Base-by-base conservation (phyloP, 2,113 vertebrate species). In the Leptocoma aspasia region DNA sequence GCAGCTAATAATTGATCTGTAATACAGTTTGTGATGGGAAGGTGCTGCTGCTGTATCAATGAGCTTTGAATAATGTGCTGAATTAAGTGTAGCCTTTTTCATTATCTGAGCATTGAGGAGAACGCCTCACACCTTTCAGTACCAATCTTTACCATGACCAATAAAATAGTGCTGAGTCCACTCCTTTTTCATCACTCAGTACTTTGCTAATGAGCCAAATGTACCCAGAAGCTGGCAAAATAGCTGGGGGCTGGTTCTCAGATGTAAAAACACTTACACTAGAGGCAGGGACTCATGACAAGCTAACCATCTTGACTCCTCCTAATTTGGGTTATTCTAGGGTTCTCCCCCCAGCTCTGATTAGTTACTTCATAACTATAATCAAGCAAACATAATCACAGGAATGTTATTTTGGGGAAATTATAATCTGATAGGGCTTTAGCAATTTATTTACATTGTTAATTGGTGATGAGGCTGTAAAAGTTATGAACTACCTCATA, bases 361-460 rank as follows among this genome's bases (percentile, higher is more conserved):
- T 92, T 65, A 69, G 54, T 85, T 93, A 73, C 66, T 93, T 90
- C 49, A 22, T 59, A 84, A 81, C 82, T 82, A 30, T 88, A 83
- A 94, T 92, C 75, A 82, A 8, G 24, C 72, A 90, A 87, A 53
- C 44, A 45, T 88, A 92, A 95, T 94, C 70, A 86, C 53, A 84
- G 69, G 61, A 76, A 57, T 61, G 75, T 77, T 93, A 66, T 94
- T 94, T 96, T 54, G 6, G 23, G 65, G 47, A 70, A 80, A 66
- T 66, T 63, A 71, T 77, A 93, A 88, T 93, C 71, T 75, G 71
- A 64, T 78, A 81, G 68, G 64, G 19, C 37, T 88, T 54, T 52
- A 93, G 85, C 86, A 85, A 83, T 93, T 68, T 90, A 70, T 94
- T 96, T 89, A 88, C 69, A 30, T 83, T 75, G 71, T 82, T 83